Evolutionary conservation across 2,797 vertebrate species (phyloP), one percentile per base, ranked within the genome.

Genomic region (Octomys mimax): DNA sequence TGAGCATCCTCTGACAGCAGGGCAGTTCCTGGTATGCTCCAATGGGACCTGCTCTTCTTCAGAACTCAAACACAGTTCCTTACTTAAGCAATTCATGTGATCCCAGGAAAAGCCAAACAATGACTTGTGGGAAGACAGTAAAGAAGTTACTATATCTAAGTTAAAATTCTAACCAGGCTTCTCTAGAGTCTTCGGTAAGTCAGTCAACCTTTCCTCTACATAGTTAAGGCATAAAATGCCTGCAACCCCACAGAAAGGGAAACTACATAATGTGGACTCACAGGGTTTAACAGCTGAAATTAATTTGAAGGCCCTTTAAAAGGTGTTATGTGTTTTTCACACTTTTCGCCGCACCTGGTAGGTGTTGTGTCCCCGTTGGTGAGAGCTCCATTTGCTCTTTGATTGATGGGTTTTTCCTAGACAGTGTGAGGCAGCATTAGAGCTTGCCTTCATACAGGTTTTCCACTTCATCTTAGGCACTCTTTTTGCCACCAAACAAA

Each of bases 281-380:
- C 78, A 85, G 8, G 10, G 6, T 70, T 85, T 75, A 89, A 94
- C 52, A 95, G 73, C 57, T 94, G 84, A 95, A 93, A 92, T 91
- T 81, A 81, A 95, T 96, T 70, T 75, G 46, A 93, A 93, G 28
- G 22, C 2, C 64, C 91, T 95, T 97, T 80, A 96, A 96, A 88
- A 95, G 33, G 66, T 91, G 24, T 18, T 61, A 84, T 19, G 33
- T 89, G 31, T 91, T 96, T 97, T 93, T 91, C 89, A 87, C 80
- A 95, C 77, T n/a, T 92, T 86, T 52, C 19, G 6, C 31, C 80
- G 59, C 26, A 87, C 84, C 91, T 90, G 68, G 39, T 68, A 66
- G 49, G 22, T 89, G 28, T 90, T 75, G 84, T 36, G 6, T 77
- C 54, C 52, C 57, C 57, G 0, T 39, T 64, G 78, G 54, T 71